Evolutionary conservation across 2,888 invertebrate genomes (phyloP).

Genomic region (Saturnia japonica): DNA sequence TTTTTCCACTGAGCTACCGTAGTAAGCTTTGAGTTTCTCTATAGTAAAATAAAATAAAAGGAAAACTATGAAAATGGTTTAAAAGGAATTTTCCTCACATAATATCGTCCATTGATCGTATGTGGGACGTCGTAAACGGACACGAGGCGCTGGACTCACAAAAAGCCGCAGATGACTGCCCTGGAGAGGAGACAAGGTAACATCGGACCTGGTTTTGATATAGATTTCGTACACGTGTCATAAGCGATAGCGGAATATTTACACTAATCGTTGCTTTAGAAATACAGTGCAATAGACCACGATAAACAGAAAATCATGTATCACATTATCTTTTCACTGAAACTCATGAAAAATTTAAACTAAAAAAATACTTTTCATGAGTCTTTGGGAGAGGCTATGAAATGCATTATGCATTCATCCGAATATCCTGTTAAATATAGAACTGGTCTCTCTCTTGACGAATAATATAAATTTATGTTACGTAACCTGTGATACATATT

Average conservation of each 20-base stretch:
- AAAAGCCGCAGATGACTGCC: slow-evolving; percentile 21
- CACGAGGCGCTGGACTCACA: slow-evolving; percentile 22
- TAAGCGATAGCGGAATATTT: neutral
- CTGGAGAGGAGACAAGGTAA: slow-evolving; percentile 18
- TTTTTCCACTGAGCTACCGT: neutral
- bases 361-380: too few relatives aligned
- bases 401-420: too few relatives aligned
- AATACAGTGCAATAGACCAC: neutral
- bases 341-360: too few relatives aligned
- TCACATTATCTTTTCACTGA: neutral
- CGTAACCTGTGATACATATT: too few relatives aligned
- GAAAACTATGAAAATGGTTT: slow-evolving; percentile 6
- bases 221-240: neutral
- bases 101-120: slow-evolving; percentile 27
- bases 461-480: too few relatives aligned
- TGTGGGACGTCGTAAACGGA: slow-evolving; percentile 30
- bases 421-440: too few relatives aligned
- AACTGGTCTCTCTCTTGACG: too few relatives aligned
- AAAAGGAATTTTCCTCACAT: slow-evolving; percentile 14
- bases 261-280: neutral
- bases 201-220: slow-evolving; percentile 8
- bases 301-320: neutral
- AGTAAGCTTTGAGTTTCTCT: neutral
- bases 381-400: too few relatives aligned
- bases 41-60: neutral